These are phyloP conservation scores for Lophura nycthemera DNA, from an alignment of 2,113 vertebrate species.

Conservation along the genomic window DNA sequence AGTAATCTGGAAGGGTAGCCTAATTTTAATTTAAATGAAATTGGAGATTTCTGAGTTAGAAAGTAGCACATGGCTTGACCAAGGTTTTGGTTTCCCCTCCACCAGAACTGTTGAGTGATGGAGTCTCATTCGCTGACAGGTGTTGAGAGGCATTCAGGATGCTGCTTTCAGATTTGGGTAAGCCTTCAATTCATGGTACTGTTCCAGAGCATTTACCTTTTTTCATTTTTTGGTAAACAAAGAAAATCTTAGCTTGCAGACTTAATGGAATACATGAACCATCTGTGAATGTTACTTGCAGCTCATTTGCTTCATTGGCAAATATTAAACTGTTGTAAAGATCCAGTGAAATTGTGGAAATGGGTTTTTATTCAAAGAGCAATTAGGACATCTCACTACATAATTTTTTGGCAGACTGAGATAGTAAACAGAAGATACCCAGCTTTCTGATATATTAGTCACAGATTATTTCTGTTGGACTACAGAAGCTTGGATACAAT, in stretches of 20 bases:
- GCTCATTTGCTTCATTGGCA: slow-evolving; percentile 79
- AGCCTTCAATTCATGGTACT: not conserved
- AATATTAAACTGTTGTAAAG: slow-evolving; percentile 77
- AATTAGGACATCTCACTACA: slow-evolving; percentile 80
- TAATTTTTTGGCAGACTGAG: slow-evolving; percentile 76
- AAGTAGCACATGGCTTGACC: not conserved
- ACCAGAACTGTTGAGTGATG: not conserved
- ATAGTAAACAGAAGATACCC: slow-evolving; percentile 40
- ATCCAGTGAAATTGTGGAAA: slow-evolving; percentile 81
- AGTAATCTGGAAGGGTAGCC: not conserved
- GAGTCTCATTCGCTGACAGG: not conserved
- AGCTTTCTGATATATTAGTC: slow-evolving; percentile 71
- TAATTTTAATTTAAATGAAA: not conserved
- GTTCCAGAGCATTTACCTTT: not conserved
- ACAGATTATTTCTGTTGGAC: slow-evolving; percentile 67
- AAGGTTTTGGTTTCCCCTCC: not conserved
- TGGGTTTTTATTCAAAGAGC: slow-evolving; percentile 78
- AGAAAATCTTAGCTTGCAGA: slow-evolving; percentile 39
- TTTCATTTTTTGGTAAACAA: slow-evolving; percentile 40
- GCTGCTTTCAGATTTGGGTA: not conserved
- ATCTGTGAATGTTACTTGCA: slow-evolving; percentile 80
- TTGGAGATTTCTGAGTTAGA: not conserved
- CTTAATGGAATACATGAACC: slow-evolving; percentile 69
- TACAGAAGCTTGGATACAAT: not conserved
- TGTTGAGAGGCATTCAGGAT: not conserved